Base-by-base conservation (phyloP, 2,797 vertebrate genomes). In the Liasis olivaceus region DNA sequence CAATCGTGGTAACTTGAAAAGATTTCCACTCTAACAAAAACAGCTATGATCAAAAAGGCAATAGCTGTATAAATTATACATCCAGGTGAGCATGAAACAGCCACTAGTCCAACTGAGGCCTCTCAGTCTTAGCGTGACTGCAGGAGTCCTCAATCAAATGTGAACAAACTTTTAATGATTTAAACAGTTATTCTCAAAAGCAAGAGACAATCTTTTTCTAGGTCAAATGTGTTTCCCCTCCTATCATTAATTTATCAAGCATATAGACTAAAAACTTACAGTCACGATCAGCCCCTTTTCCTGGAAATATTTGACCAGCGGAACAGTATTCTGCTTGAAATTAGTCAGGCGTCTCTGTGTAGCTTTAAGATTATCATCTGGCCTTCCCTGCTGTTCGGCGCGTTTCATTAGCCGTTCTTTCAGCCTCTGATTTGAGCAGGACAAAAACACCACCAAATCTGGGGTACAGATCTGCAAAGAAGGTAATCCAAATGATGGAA, bases 331-430 rank as follows among this genome's bases (percentile, higher is more conserved):
- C 95, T 99, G 99, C 94, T 99, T 99, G 97, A 99, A 99, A 97
- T 99, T 99, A 97, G 98, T 98, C 20, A 99, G 97, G 90, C 99
- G 97, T 86, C 99, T 98, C 81, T 99, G 99, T 2, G 99, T 99
- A 84, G 99, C 99, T 97, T 99, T 99, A 93, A 99, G 98, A 96
- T 99, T 99, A 97, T 99, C 99, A 3, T 99, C 99, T 0, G 99
- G 99, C n/a, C 99, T 97, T 1, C 99, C 99, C 93, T 99, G 99
- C 95, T 99, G 99, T 93, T 99, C 99, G 0, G 99, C 99, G 1
- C 99, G 98, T 93, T 98, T 99, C 97, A 98, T 98, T 92, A 99
- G 97, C 42, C 99, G 98, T 96, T 99, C 99, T 96, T 99, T 99
- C 97, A 99, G 98, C 69, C 97, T 98, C 96, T 99, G 98, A 96